Conservation (phyloP, 2,888 invertebrate genomes). For the Hanleya hanleyi region DNA sequence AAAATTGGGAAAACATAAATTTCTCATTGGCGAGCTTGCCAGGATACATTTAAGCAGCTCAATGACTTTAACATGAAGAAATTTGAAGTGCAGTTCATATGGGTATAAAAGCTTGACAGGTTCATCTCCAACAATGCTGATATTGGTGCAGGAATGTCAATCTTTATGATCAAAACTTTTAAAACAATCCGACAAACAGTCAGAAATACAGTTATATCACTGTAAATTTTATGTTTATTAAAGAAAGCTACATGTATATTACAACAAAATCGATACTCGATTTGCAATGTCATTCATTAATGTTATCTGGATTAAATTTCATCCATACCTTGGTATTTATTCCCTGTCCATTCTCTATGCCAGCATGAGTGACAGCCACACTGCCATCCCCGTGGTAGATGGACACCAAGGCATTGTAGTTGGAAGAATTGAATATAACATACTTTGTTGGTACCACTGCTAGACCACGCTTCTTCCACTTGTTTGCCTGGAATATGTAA, state of each 20-base stretch:
- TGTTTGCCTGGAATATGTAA: constrained; percentile 77
- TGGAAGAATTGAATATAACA: constrained; percentile 74
- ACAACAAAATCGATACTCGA: not conserved
- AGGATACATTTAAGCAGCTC: too few relatives aligned
- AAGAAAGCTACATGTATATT: not conserved
- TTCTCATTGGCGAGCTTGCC: too few relatives aligned
- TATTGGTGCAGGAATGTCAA: not conserved
- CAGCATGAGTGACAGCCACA: constrained; percentile 80
- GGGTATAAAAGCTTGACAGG: too few relatives aligned
- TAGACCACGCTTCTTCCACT: constrained; percentile 85
- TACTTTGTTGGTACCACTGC: constrained; percentile 81
- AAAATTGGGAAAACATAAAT: too few relatives aligned
- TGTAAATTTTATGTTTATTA: not conserved
- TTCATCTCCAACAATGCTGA: too few relatives aligned
- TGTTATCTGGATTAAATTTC: not conserved
- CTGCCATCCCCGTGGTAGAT: constrained; percentile 76
- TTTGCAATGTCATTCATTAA: too few relatives aligned
- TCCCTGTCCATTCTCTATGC: constrained; percentile 82
- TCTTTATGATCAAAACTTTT: too few relatives aligned
- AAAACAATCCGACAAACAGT: not conserved
- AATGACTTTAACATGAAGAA: too few relatives aligned
- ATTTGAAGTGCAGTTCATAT: too few relatives aligned
- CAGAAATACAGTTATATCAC: not conserved
- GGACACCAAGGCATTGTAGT: constrained; percentile 56
- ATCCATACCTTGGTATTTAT: constrained; percentile 82